These are phyloP conservation scores for Epirrhoe alternata DNA, from an alignment of 2,888 invertebrate species.

Conservation along the genomic window DNA sequence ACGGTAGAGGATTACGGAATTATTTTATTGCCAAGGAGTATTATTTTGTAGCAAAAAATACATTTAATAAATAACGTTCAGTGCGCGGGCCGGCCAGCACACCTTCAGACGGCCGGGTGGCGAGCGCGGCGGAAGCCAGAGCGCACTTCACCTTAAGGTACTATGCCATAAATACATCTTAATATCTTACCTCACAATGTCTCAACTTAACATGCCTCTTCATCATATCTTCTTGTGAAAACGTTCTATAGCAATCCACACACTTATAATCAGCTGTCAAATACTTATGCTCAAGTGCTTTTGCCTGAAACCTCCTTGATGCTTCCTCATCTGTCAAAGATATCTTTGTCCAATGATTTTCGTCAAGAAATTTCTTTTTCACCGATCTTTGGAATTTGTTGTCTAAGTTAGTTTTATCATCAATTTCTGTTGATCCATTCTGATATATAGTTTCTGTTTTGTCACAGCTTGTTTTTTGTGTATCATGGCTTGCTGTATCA, in stretches of 20 bases:
- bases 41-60: too few species aligned
- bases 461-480: slow-evolving; percentile 3
- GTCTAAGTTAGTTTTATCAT: slow-evolving; percentile 4
- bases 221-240: slow-evolving; percentile 70
- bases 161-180: not conserved
- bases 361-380: slow-evolving; percentile 31
- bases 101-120: too few species aligned
- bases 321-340: slow-evolving; percentile 69
- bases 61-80: too few species aligned
- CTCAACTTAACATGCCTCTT: slow-evolving; percentile 64
- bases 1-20: too few species aligned
- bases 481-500: slow-evolving; percentile 5
- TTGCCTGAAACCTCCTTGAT: slow-evolving; percentile 59
- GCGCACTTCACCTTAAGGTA: too few species aligned
- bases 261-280: slow-evolving; percentile 64
- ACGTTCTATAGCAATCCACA: slow-evolving; percentile 67
- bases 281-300: slow-evolving; percentile 58
- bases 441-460: not conserved
- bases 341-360: slow-evolving; percentile 63
- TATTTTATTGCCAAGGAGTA: too few species aligned
- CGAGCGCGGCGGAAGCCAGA: too few species aligned
- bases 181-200: slow-evolving; percentile 49
- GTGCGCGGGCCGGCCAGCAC: too few species aligned
- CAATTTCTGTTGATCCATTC: not conserved
- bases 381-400: slow-evolving; percentile 35